These are phyloP conservation scores for Diuraphis noxia DNA, from an alignment of 1,140 invertebrate species.

Conservation along the genomic window DNA sequence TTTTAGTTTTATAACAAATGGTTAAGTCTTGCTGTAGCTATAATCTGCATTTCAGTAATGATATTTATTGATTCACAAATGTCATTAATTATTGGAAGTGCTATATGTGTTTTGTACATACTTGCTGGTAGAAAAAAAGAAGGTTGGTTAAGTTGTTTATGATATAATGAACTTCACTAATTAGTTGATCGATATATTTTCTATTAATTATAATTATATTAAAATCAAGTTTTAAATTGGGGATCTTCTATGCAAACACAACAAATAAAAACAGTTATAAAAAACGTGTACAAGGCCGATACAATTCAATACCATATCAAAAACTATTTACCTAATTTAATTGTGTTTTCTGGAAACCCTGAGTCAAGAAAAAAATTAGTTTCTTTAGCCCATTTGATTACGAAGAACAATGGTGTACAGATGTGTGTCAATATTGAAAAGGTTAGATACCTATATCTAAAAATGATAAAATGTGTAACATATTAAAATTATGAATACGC, in stretches of 20 bases:
- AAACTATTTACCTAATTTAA: slow-evolving; percentile 89
- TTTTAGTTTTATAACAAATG: slow-evolving; percentile 91
- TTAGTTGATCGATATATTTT: slow-evolving; percentile 38
- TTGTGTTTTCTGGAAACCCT: slow-evolving; percentile 84
- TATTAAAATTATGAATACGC: neutral
- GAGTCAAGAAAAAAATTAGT: slow-evolving; percentile 80
- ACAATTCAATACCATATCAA: slow-evolving; percentile 94
- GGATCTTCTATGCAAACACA: slow-evolving; percentile 95
- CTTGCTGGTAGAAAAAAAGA: slow-evolving; percentile 90
- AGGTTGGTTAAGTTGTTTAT: slow-evolving; percentile 62
- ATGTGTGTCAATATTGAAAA: slow-evolving; percentile 85
- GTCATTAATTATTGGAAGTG: slow-evolving; percentile 85
- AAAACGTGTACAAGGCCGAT: slow-evolving; percentile 77
- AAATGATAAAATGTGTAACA: neutral
- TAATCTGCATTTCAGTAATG: slow-evolving; percentile 90
- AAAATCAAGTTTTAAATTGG: slow-evolving; percentile 78
- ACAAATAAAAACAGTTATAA: slow-evolving; percentile 89
- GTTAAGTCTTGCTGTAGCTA: slow-evolving; percentile 83
- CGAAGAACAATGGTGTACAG: slow-evolving; percentile 88
- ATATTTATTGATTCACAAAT: slow-evolving; percentile 91
- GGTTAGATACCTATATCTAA: slow-evolving; percentile 64
- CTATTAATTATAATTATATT: neutral
- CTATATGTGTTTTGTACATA: slow-evolving; percentile 84
- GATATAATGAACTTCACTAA: slow-evolving; percentile 59
- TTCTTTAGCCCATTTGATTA: slow-evolving; percentile 88